phyloP scores from a whole-genome alignment of 2,888 invertebrate species.

The Autographa gamma region DNA sequence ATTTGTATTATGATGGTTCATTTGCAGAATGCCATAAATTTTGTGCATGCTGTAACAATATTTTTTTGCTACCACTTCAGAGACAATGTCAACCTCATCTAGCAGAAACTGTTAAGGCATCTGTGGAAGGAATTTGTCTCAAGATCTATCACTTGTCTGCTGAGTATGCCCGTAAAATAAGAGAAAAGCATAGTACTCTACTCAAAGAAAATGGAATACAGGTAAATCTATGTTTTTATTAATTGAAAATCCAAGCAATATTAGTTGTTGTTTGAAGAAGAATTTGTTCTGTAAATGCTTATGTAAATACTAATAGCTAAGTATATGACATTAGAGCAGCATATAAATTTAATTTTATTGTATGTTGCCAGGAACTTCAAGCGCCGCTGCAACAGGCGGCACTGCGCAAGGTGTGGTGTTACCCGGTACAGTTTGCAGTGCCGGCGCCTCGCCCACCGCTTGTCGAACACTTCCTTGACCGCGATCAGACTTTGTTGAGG shows the following conservation, averaged over 20 bases:
- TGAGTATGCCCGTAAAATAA: conserved; percentile 96
- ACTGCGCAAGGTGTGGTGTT: conserved; percentile 97
- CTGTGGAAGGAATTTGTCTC: conserved; percentile 97
- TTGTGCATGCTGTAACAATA: background rate
- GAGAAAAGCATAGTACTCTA: conserved; percentile 95
- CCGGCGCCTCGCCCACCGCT: conserved; percentile 95
- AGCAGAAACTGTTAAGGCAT: conserved; percentile 97
- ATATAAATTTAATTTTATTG: background rate
- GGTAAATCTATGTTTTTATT: conserved; percentile 62
- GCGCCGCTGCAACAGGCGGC: conserved; percentile 91
- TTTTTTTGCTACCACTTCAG: conserved; percentile 71
- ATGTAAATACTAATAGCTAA: too few relatives aligned
- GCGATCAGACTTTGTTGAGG: conserved; percentile 95
- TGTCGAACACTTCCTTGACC: conserved; percentile 95
- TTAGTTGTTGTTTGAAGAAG: too few relatives aligned
- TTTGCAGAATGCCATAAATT: too few relatives aligned
- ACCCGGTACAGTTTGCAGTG: conserved; percentile 96
- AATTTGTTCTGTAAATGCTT: too few relatives aligned
- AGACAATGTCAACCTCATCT: conserved; percentile 98
- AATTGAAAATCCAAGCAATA: too few relatives aligned
- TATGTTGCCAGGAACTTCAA: conserved; percentile 84
- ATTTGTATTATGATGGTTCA: too few relatives aligned
- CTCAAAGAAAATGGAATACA: conserved; percentile 96
- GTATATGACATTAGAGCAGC: background rate
- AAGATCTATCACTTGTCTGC: conserved; percentile 97